A percentile compares a stretch with the other conserved stretches of the same genome.
These are phyloP conservation scores for Drosophila limbata DNA, from an alignment of 2,888 invertebrate species.

Conservation along the genomic window DNA sequence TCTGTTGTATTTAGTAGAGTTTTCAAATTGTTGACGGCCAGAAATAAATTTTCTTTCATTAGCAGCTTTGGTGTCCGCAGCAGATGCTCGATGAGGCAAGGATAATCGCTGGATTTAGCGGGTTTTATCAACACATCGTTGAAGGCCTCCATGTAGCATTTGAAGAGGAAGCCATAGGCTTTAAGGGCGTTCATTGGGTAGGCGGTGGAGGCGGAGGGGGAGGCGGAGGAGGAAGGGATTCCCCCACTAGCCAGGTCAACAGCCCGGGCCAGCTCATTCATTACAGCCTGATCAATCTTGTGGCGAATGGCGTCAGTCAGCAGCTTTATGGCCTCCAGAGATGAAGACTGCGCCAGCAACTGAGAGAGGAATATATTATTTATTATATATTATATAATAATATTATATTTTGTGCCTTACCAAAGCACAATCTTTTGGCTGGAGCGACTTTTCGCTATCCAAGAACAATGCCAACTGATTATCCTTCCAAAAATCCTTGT, in stretches of 20 bases:
- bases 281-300: slow-evolving; percentile 7
- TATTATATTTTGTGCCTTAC: slow-evolving; percentile 14
- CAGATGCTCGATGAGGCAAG: slow-evolving; percentile 23
- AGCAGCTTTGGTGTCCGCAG: slow-evolving; percentile 23
- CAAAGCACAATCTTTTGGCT: background rate
- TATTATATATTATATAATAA: background rate
- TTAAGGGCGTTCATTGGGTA: background rate
- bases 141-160: slow-evolving; percentile 37
- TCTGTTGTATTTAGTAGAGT: slow-evolving; percentile 15
- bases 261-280: slow-evolving; percentile 8
- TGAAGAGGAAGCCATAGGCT: slow-evolving; percentile 25
- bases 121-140: slow-evolving; percentile 8
- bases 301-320: slow-evolving; percentile 11
- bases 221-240: background rate
- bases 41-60: background rate
- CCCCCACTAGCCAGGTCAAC: background rate
- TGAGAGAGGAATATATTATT: background rate
- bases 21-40: slow-evolving; percentile 21
- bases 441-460: background rate
- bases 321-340: slow-evolving; percentile 27
- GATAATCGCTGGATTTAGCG: slow-evolving; percentile 12
- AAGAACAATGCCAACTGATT: slow-evolving; percentile 8
- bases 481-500: slow-evolving; percentile 32
- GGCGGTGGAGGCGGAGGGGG: no score
- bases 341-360: slow-evolving; percentile 24